Base-by-base conservation (phyloP, 2,888 invertebrate species). In the Xestoiulus laeticollis region DNA sequence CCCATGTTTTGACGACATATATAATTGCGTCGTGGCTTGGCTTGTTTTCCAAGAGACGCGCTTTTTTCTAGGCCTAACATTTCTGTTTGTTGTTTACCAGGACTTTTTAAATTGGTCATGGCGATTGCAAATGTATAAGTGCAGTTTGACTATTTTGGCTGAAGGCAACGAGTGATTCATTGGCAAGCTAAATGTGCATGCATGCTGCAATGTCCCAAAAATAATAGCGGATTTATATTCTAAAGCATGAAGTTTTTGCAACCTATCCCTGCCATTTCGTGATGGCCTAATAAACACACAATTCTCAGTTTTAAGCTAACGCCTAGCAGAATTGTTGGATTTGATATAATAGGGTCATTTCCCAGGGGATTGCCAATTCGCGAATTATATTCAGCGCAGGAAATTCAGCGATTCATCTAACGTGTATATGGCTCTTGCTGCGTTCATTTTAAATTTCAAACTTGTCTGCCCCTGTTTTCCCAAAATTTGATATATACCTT, bases 331-430 rank as follows among this genome's bases (percentile, higher is more conserved):
- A 78, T 78, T 78, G 78, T 78, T 78, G 78, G 78, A 78, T 78
- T 78, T 78, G 78, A 78, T 30, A 78, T 78, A 78, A 78, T 78
- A 78, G 78, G 78, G 78, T 78, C 78, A 78, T 78, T 78, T 78
- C 78, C 78, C 78, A 78, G 30, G 30, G 78, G 78, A 78, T 78
- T 78, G 78, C 30, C 78, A 78, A 78, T 78, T 78, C 78, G 30
- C 78, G 26, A 30, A 78, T 78, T 78, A 30, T 30, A 30, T 78
- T 78, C 78, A 30, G 78, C 78, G 78, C 30, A 78, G 22, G 78
- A 78, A 78, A 78, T 78, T 78, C 78, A 78, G 14, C 78, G 26
- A 78, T 78, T 78, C 59, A 59, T 59, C 19, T n/a, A 59, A 48
- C 48, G 3, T 48, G 59, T 19, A 59, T n/a, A 59, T 59, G n/a